Conservation (phyloP, 2,797 vertebrate genomes). For the Tamandua tetradactyla region DNA sequence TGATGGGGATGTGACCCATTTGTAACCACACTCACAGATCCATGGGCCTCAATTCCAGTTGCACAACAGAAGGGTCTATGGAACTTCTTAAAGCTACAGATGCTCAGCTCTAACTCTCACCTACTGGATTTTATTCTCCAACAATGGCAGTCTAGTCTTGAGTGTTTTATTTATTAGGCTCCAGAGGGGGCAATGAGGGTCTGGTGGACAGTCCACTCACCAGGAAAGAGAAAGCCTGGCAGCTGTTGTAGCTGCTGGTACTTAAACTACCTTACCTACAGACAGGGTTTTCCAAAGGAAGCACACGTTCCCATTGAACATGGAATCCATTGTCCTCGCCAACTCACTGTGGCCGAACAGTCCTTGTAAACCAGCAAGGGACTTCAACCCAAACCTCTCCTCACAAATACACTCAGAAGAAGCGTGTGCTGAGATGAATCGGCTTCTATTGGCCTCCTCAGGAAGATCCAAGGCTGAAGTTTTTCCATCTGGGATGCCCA, state of each 20-base stretch:
- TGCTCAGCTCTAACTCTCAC: too few species aligned
- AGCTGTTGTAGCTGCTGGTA: background rate
- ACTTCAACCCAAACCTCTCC: background rate
- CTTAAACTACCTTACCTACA: background rate
- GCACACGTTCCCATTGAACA: background rate
- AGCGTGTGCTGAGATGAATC: rapidly evolving
- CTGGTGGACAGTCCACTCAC: background rate
- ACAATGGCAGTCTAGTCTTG: too few species aligned
- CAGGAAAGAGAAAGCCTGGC: background rate
- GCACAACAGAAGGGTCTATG: background rate
- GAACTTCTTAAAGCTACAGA: background rate
- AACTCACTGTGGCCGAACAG: background rate
- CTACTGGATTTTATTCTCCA: background rate
- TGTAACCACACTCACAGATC: background rate
- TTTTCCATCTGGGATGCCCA: background rate
- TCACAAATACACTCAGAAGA: background rate
- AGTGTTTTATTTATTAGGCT: background rate
- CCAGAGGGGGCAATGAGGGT: background rate
- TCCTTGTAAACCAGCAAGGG: too few species aligned
- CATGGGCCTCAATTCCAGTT: background rate
- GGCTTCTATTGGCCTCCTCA: background rate
- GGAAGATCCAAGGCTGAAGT: background rate
- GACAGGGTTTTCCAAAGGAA: background rate
- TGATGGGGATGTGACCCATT: background rate
- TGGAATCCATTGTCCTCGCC: background rate